phyloP scores from a whole-genome alignment of 35 echinoderm and acorn worm genomes.

The Eucidaris tribuloides region DNA sequence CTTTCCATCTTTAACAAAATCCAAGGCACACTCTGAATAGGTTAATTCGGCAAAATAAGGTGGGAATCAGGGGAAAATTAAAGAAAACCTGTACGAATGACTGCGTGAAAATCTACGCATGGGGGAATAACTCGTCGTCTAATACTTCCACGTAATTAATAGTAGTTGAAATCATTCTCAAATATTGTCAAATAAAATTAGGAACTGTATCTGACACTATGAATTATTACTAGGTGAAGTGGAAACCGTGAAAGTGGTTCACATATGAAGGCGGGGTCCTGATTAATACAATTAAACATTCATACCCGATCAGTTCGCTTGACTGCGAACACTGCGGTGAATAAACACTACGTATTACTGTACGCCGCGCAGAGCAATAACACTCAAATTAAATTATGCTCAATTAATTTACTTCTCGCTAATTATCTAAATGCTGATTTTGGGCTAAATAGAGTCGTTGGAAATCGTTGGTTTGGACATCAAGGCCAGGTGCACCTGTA shows the following conservation, averaged over 20 bases:
- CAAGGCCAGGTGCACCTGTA: too few relatives aligned
- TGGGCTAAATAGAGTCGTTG: too few relatives aligned
- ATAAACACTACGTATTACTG: background rate
- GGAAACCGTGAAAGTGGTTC: background rate
- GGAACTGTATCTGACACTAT: conserved; percentile 23
- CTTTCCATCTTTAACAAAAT: too few relatives aligned
- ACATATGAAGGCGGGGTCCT: background rate
- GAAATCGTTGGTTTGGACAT: conserved; percentile 12
- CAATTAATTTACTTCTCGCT: conserved; percentile 32
- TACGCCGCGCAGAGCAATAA: background rate
- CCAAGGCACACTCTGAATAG: too few relatives aligned
- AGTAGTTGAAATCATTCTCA: conserved; percentile 14
- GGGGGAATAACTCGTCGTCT: too few relatives aligned
- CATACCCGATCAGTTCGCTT: background rate
- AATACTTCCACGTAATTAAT: background rate
- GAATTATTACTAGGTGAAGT: too few relatives aligned
- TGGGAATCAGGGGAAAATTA: too few relatives aligned
- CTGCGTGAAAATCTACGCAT: too few relatives aligned
- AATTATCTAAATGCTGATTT: conserved; percentile 27
- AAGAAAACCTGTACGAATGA: too few relatives aligned
- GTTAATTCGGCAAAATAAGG: too few relatives aligned
- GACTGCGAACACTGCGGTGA: too few relatives aligned
- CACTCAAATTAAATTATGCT: conserved; percentile 13
- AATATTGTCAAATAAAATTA: conserved; percentile 29
- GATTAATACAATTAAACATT: conserved; percentile 27